Evolutionary conservation across 2,797 vertebrate genomes (phyloP), one percentile per base, ranked within the genome.

Genomic region (Amphiprion clarkii): DNA sequence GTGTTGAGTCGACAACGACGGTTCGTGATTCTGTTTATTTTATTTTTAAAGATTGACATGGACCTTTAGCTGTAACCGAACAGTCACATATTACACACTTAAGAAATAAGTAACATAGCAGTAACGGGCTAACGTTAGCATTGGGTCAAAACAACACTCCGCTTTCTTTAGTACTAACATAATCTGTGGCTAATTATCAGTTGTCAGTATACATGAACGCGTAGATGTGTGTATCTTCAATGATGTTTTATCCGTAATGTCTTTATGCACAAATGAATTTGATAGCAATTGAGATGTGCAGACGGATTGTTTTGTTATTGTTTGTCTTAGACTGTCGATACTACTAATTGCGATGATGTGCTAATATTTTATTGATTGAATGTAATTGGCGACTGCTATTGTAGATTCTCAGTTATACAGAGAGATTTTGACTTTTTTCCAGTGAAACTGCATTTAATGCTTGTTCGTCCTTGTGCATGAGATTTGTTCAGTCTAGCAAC

Each of bases 401-500:
- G 0, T 2, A 5, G 4, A 7, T 51, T 48, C 0, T 12, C 5
- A 4, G 6, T 11, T 1, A 1, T 1, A 4, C 17, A 27, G 61
- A 27, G 0, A 48, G 0, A 9, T 55, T 0, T 68, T 0, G 1
- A 31, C 19, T n/a, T 58, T 40, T 1, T 65, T 69, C 40, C 2
- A 17, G 25, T 13, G 39, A 72, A 68, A 67, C 59, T 19, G 3
- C 27, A 40, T 70, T 79, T 65, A 53, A 66, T 78, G 40, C 61
- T 66, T 63, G 6, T 19, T 75, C 29, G 27, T 83, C 25, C 17
- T 71, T 76, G 76, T 70, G 40, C 71, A 29, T 71, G 71, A 93
- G 88, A 92, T 92, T 93, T 93, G 93, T 93, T 92, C 89, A 60
- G 33, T 17, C 56, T 65, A 23, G 49, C 77, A 89, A 87, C 91